Base-by-base conservation (phyloP, 2,888 invertebrate species). In the Conistra vaccinii region DNA sequence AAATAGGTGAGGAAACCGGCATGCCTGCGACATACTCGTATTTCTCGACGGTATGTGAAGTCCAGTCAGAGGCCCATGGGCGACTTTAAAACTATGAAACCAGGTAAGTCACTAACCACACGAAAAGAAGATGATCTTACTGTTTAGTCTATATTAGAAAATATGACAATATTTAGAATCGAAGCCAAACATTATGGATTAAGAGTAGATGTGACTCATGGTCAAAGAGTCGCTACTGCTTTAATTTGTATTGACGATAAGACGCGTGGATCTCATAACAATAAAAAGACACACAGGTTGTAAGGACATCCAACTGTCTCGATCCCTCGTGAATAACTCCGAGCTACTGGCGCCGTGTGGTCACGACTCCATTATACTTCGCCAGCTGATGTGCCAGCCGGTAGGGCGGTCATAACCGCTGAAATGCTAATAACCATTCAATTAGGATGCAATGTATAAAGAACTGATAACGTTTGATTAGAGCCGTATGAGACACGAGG, bases 401-500 rank as follows among this genome's bases (percentile, higher is more conserved):
- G 74, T 42, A 26, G 14, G n/a, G 23, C 48, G 62, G 72, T 76
- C 20, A 51, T 61, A 65, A 35, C 81, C n/a, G 17, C 26, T 57
- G 26, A 65, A 55, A 65, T 76, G 81, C 29, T 81, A 79, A 79
- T 17, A 55, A 14, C 5, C 35, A 12, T 17, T 6, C 55, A 69
- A 79, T 61, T 76, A 60, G 42, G 3, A 69, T 57, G 9, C 68
- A 20, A 45, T 68, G 26, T 63, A 32, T 76, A 68, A 63, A 58
- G 23, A 68, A 48, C 55, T 66, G 60, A 75, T 76, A 75, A 79
- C 74, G 45, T 73, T 66, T 66, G 23, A 73, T 78, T 80, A 60
- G 65, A 65, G n/a, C 32, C 17, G 5, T 65, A 23, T 62, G 53
- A 26, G 17, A 26, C 9, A 79, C 53, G 4, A 55, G 23, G 3